Percentiles rank a stretch among this genome's conserved stretches.
These are phyloP conservation scores for Channallabes apus DNA, from an alignment of 2,797 vertebrate species.

Conservation along the genomic window DNA sequence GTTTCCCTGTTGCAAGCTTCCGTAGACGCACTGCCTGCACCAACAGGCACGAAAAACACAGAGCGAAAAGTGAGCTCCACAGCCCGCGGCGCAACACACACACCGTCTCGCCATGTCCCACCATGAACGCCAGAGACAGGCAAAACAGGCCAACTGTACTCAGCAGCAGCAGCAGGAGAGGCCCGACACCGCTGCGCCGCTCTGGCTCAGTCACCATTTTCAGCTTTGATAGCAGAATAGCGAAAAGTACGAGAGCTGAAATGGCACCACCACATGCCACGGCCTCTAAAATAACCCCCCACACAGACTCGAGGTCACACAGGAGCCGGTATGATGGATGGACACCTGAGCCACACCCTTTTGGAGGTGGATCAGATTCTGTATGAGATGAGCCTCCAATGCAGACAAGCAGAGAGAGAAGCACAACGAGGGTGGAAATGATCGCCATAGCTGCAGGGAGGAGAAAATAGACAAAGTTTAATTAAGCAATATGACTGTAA, in stretches of 20 bases:
- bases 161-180: conserved; percentile 88
- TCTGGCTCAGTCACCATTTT: conserved; percentile 86
- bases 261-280: conserved; percentile 86
- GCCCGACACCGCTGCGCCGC: conserved; percentile 83
- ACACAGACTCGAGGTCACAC: conserved; percentile 93
- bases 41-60: conserved; percentile 94
- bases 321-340: conserved; percentile 85
- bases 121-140: conserved; percentile 90
- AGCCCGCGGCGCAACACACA: conserved; percentile 88
- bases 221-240: conserved; percentile 83
- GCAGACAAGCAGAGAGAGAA: conserved; percentile 78
- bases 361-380: conserved; percentile 69
- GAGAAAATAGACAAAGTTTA: conserved; percentile 15
- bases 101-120: conserved; percentile 85
- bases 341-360: conserved; percentile 86
- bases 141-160: conserved; percentile 89
- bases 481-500: no score
- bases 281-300: conserved; percentile 94
- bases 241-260: conserved; percentile 82
- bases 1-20: conserved; percentile 81
- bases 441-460: conserved; percentile 66
- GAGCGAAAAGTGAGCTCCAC: conserved; percentile 90
- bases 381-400: conserved; percentile 68
- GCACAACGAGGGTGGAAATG: conserved; percentile 72
- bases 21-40: conserved; percentile 88